phyloP scores from a whole-genome alignment of 1,140 invertebrate genomes.

The Aphelinus atriplicis region DNA sequence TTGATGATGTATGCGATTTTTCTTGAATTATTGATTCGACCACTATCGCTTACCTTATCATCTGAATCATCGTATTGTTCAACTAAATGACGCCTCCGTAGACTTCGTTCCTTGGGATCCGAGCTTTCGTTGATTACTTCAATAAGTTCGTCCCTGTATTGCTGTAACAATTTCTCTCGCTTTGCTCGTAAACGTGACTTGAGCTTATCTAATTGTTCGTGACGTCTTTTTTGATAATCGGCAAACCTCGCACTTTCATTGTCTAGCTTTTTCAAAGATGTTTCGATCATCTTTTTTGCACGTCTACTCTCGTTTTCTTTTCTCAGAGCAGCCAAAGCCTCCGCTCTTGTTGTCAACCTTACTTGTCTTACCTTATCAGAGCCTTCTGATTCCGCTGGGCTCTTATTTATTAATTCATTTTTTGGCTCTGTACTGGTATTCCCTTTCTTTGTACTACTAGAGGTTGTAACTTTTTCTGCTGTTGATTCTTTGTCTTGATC shows the following conservation, averaged over 20 bases:
- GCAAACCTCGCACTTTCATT: constrained; percentile 25
- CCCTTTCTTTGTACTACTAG: background rate
- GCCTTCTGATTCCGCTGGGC: constrained; percentile 11
- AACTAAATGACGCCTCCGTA: background rate
- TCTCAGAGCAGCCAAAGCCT: constrained; percentile 34
- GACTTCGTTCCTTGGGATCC: constrained; percentile 33
- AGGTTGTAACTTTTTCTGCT: too few species aligned
- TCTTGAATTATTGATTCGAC: constrained; percentile 29
- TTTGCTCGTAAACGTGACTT: constrained; percentile 43
- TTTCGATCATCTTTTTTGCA: constrained; percentile 31
- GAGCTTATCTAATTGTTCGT: constrained; percentile 39
- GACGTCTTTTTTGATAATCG: constrained; percentile 34
- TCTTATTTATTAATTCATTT: constrained; percentile 2
- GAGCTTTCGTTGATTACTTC: constrained; percentile 25
- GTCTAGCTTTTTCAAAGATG: constrained; percentile 26
- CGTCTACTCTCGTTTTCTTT: constrained; percentile 41
- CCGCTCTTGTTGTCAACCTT: constrained; percentile 31
- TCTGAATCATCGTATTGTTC: background rate
- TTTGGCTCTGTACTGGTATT: background rate
- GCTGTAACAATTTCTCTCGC: constrained; percentile 40
- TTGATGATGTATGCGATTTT: constrained; percentile 35
- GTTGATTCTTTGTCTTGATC: background rate
- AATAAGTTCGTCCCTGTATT: constrained; percentile 37
- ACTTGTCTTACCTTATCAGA: constrained; percentile 20
- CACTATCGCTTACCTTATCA: background rate